Evolutionary conservation across 2,888 invertebrate species (phyloP).

Genomic region (Pterostichus madidus): DNA sequence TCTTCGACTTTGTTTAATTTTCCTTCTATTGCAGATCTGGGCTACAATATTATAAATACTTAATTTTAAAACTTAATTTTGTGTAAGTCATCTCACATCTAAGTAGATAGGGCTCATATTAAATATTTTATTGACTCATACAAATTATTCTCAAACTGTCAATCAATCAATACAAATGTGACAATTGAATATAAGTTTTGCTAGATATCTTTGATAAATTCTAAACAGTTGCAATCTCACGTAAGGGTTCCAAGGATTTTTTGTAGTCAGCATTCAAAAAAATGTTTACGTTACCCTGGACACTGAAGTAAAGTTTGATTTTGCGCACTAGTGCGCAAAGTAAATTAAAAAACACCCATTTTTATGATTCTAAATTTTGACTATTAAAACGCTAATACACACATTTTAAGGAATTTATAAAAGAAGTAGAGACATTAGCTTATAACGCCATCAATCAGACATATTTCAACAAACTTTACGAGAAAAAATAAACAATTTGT

Average conservation of each 20-base stretch:
- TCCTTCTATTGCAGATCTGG: background rate
- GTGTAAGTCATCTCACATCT: background rate
- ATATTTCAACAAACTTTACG: too few relatives aligned
- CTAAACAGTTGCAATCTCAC: background rate
- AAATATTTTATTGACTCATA: background rate
- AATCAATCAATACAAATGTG: background rate
- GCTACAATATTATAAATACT: constrained; percentile 25
- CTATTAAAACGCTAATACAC: too few relatives aligned
- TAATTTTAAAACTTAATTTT: background rate
- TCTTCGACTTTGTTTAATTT: constrained; percentile 27
- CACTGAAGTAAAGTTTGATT: too few relatives aligned
- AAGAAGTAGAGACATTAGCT: too few relatives aligned
- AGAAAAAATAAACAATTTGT: too few relatives aligned
- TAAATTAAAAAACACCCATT: too few relatives aligned
- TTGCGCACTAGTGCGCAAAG: too few relatives aligned
- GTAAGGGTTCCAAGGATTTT: background rate
- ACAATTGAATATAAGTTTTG: background rate
- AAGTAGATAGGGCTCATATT: background rate
- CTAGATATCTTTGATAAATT: background rate
- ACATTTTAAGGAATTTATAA: too few relatives aligned
- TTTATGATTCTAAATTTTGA: too few relatives aligned
- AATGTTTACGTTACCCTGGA: too few relatives aligned
- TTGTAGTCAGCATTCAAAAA: too few relatives aligned
- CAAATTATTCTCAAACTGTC: background rate
- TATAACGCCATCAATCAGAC: too few relatives aligned